Percentiles rank a stretch among this genome's conserved stretches.
phyloP scores from a whole-genome alignment of 64 coral and sea anemone genomes.

The Trachythela sp. region DNA sequence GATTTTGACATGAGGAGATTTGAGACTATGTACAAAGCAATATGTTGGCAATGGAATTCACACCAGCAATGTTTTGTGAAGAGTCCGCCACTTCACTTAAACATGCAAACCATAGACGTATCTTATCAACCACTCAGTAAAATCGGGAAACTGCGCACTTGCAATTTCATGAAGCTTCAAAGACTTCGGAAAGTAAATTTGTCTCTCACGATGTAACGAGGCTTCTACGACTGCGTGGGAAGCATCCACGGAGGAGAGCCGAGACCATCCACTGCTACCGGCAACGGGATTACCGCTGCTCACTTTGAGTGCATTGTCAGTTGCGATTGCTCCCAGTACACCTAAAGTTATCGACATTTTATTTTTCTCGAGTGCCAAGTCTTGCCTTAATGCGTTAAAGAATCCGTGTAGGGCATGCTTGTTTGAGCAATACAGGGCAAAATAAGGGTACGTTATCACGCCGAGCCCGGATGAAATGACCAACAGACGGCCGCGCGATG shows the following conservation, averaged over 20 bases:
- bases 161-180: neutral
- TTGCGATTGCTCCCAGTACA: neutral
- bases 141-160: neutral
- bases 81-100: too few relatives aligned
- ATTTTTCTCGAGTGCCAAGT: neutral
- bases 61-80: too few relatives aligned
- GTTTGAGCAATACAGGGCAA: neutral
- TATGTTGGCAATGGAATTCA: too few relatives aligned
- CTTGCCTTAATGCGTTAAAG: neutral
- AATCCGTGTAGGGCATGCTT: constrained; percentile 8
- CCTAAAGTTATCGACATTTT: neutral
- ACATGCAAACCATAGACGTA: neutral
- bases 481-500: neutral
- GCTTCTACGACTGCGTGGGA: neutral
- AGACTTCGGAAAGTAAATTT: neutral
- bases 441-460: neutral
- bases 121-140: neutral
- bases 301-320: neutral
- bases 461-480: neutral
- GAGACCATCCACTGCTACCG: neutral
- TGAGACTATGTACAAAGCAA: too few relatives aligned
- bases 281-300: neutral
- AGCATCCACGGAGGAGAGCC: neutral
- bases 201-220: neutral
- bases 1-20: too few relatives aligned